These are phyloP conservation scores for Telmatochromis brichardi DNA, from an alignment of 2,113 vertebrate species.

Conservation along the genomic window DNA sequence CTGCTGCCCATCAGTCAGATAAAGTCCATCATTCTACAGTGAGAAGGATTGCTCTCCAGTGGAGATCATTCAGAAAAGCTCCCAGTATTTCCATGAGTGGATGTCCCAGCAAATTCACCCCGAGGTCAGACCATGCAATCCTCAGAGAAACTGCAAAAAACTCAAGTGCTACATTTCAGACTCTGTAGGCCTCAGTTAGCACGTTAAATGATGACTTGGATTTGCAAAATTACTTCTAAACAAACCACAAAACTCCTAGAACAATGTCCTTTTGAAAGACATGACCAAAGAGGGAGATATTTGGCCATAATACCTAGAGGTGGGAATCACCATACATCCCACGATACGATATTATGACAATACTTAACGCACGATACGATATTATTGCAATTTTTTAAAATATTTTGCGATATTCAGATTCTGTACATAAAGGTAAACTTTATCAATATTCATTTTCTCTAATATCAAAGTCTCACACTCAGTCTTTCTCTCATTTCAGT, in stretches of 20 bases:
- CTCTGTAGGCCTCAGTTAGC: background rate
- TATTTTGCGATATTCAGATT: accelerated
- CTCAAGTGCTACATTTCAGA: background rate
- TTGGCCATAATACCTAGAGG: background rate
- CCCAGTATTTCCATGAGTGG: background rate
- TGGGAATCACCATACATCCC: too few species aligned
- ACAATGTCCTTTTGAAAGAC: background rate
- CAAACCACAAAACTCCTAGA: background rate
- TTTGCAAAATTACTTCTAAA: background rate
- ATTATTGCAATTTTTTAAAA: accelerated
- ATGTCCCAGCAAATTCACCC: background rate
- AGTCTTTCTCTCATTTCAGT: too few species aligned
- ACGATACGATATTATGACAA: too few species aligned
- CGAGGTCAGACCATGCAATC: background rate
- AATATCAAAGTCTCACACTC: too few species aligned
- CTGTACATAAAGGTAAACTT: too few species aligned
- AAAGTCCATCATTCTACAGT: background rate
- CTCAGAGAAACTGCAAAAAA: background rate
- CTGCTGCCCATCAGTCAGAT: background rate
- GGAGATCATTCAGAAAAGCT: background rate
- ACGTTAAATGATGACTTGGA: background rate
- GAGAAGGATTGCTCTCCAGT: background rate
- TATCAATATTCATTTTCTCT: accelerated
- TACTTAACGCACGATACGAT: too few species aligned
- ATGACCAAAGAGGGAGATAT: background rate